Evolutionary conservation across 2,888 invertebrate species (phyloP).

Genomic region (Pseudococcus longispinus): DNA sequence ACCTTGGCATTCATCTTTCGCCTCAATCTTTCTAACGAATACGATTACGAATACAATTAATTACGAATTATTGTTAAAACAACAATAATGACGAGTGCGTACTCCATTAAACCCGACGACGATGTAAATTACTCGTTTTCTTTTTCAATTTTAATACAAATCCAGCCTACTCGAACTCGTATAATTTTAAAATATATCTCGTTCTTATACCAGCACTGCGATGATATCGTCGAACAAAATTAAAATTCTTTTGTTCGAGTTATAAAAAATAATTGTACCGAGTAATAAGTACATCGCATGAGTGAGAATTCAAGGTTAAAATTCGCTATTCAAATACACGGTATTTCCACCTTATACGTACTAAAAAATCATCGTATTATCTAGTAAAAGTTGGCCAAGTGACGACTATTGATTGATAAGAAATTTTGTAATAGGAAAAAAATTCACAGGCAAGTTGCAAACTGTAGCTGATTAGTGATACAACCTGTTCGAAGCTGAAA

Average conservation of each 20-base stretch:
- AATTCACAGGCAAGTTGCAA: not conserved
- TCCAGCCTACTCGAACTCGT: not conserved
- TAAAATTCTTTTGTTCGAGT: not conserved
- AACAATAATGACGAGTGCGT: not conserved
- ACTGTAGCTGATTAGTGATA: not conserved
- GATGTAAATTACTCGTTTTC: not conserved
- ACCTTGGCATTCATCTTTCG: slow-evolving; percentile 17
- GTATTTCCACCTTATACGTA: not conserved
- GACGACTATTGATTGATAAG: not conserved
- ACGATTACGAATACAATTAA: not conserved
- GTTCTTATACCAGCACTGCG: not conserved
- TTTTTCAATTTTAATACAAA: not conserved
- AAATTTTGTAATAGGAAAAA: slow-evolving; percentile 14
- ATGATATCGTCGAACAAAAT: not conserved
- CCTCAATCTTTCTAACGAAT: not conserved
- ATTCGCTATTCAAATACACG: not conserved
- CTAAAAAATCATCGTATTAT: too few relatives aligned
- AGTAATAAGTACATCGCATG: not conserved
- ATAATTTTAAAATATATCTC: not conserved
- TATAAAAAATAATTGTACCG: slow-evolving; percentile 21
- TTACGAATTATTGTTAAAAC: not conserved
- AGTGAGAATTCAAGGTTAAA: not conserved
- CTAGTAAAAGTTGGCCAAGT: not conserved
- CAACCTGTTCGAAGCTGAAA: slow-evolving; percentile 4
- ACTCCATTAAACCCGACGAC: not conserved